phyloP scores from a whole-genome alignment of 2,797 vertebrate genomes.

The Tamandua tetradactyla region DNA sequence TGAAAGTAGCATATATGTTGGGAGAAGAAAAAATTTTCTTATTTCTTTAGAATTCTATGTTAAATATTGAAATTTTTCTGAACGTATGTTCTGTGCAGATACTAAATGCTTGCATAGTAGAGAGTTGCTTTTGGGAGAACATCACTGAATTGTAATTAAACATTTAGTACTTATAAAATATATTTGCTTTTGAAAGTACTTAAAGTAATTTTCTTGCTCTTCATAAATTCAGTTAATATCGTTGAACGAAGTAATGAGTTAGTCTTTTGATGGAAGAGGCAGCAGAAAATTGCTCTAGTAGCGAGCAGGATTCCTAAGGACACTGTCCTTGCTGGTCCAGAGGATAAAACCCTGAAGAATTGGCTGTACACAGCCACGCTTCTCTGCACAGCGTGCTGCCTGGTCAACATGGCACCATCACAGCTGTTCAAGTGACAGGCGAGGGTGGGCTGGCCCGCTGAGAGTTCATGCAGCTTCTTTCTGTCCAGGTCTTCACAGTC shows the following conservation, averaged over 20 bases:
- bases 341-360: neutral
- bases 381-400: neutral
- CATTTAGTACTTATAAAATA: constrained; percentile 33
- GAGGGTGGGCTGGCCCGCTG: rapidly evolving
- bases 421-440: rapidly evolving
- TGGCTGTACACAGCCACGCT: neutral
- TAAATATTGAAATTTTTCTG: neutral
- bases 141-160: constrained; percentile 41
- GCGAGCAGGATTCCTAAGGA: neutral
- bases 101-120: neutral
- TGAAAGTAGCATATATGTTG: constrained; percentile 60
- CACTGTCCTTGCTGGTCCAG: neutral
- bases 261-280: constrained; percentile 15
- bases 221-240: constrained; percentile 32
- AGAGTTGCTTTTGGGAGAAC: constrained; percentile 24
- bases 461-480: too few relatives aligned
- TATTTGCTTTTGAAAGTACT: constrained; percentile 42
- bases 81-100: neutral
- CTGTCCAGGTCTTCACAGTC: neutral
- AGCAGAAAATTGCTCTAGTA: neutral
- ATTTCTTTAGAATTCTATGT: neutral
- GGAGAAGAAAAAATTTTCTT: neutral
- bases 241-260: constrained; percentile 12
- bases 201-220: constrained; percentile 35
- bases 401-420: rapidly evolving